Base-by-base conservation (phyloP, 35 echinoderm and acorn worm genomes). In the Amphiura filiformis region DNA sequence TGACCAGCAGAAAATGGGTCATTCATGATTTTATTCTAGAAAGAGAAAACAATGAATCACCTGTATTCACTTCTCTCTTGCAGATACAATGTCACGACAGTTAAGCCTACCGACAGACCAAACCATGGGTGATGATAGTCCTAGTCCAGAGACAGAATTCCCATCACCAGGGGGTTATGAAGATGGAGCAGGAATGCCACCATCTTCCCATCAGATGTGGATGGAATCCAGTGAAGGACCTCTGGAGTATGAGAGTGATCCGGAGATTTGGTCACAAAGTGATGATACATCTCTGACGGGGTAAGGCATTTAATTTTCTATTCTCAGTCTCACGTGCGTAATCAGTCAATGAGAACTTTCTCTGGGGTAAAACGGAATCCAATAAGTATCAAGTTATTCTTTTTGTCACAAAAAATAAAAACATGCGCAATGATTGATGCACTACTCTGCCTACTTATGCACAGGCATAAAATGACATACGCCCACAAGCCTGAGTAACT, bases 181-280 rank as follows among this genome's bases (percentile, higher is more conserved):
- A 7, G 37, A 31, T 38, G 57, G 31, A 14, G 56, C 83, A 14
- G 56, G 56, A 4, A 37, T 32, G 22, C 83, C 26, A 14, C 49
- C 56, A 37, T 65, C 83, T 0, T 70, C 61, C 7, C 61, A 70
- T 70, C 83, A 61, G 32, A 56, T 65, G 35, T 94, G 93, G 93
- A 78, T 94, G 56, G 93, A 91, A 15, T 87, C 93, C 3, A 88
- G 89, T 61, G 93, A 92, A 26, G 77, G 82, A 32, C 82, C 84
- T 3, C 18, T 91, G 34, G 88, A 87, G 33, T 94, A 87, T 85
- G 87, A 91, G 33, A 87, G 88, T 39, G 93, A 94, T 38, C 76
- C 84, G 44, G 93, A 95, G 32, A 87, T 87, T 41, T 95, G 93
- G 89, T 95, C 93, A 2, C 93, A 95, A 89, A 95, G 93, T 76